These are phyloP conservation scores for Blennius ocellaris DNA, from an alignment of 2,113 vertebrate genomes.

Conservation along the genomic window DNA sequence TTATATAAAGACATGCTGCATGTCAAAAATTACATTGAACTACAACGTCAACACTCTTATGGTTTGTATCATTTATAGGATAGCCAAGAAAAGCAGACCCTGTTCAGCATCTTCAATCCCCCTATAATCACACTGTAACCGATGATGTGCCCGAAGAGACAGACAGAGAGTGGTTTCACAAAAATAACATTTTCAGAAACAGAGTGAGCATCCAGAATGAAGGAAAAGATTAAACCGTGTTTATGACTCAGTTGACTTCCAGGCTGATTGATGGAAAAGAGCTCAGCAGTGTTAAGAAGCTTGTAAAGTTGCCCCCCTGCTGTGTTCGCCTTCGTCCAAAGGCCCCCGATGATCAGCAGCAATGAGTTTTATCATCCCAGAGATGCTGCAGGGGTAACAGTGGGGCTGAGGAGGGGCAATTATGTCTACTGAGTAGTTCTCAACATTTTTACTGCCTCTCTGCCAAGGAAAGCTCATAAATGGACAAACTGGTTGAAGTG, in stretches of 20 bases:
- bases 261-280: conserved; percentile 50
- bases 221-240: conserved; percentile 5
- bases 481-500: conserved; percentile 44
- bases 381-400: conserved; percentile 36
- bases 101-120: conserved; percentile 35
- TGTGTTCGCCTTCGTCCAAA: conserved; percentile 44
- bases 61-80: conserved; percentile 17
- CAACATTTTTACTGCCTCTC: conserved; percentile 62
- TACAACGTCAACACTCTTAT: conserved; percentile 11
- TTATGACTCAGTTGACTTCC: conserved; percentile 31
- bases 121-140: conserved; percentile 49
- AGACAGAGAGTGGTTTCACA: conserved; percentile 6
- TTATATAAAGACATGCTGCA: conserved; percentile 26
- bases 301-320: conserved; percentile 61
- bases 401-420: conserved; percentile 40
- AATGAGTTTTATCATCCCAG: conserved; percentile 56
- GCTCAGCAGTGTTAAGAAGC: conserved; percentile 36
- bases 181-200: conserved; percentile 13
- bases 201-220: not conserved
- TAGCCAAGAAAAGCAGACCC: conserved; percentile 13
- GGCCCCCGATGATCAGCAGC: conserved; percentile 40
- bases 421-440: conserved; percentile 55
- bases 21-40: conserved; percentile 34
- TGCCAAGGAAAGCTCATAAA: conserved; percentile 68
- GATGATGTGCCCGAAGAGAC: conserved; percentile 1